Percentiles rank a stretch among this genome's conserved stretches.
These are phyloP conservation scores for Crocodylus rhombifer DNA, from an alignment of 2,797 vertebrate genomes.

Conservation along the genomic window DNA sequence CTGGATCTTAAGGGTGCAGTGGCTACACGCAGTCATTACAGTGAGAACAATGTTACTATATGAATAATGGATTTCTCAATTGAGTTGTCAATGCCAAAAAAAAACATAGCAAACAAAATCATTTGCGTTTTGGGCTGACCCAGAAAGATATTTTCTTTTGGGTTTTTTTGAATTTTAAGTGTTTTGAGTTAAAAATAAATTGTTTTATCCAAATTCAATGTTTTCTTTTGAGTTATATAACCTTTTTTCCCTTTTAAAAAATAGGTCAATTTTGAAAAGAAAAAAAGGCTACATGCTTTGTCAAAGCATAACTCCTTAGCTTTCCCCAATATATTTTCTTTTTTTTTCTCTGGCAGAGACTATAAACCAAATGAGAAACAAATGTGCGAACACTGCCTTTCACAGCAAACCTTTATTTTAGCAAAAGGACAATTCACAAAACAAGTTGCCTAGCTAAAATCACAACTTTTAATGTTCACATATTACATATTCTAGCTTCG, in stretches of 20 bases:
- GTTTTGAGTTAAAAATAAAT: neutral
- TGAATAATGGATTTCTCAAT: neutral
- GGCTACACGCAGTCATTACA: neutral
- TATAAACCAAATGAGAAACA: neutral
- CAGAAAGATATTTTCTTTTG: neutral
- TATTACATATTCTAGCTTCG: neutral
- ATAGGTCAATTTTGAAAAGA: too few species aligned
- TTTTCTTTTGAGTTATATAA: neutral
- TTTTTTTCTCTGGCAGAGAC: neutral
- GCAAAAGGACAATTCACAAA: neutral
- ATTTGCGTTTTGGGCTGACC: too few species aligned
- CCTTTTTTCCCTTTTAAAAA: neutral
- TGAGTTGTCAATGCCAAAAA: neutral
- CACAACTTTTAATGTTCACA: neutral
- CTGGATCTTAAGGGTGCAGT: neutral
- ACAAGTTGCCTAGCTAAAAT: neutral
- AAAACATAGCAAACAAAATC: neutral
- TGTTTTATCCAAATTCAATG: neutral
- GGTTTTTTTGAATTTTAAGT: neutral
- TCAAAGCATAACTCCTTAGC: too few species aligned
- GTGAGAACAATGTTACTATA: neutral
- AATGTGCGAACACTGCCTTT: accelerated
- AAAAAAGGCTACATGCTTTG: too few species aligned
- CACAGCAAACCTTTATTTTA: neutral
- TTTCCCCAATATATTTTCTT: too few species aligned